Base-by-base conservation (phyloP, 92 coral and sea anemone species). In the Galaxea fascicularis region DNA sequence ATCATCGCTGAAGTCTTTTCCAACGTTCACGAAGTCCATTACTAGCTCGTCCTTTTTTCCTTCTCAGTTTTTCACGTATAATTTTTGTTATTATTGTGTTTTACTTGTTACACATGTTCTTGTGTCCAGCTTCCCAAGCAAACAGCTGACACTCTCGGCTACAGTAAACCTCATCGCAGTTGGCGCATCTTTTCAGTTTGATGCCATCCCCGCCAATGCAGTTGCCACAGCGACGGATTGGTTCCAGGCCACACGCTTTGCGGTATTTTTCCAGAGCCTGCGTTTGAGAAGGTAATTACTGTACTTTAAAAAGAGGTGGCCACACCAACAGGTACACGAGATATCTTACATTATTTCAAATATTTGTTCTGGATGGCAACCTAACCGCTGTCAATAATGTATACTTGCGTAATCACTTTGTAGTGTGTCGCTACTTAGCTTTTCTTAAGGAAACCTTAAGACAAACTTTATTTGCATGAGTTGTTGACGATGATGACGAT, bases 141-240 rank as follows among this genome's bases (percentile, higher is more conserved):
- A 86, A 66, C 26, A 89, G 62, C 81, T 96, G 99, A 58, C 99
- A 96, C 70, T 89, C 87, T 14, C 95, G 85, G 16, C 96, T 92
- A 82, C 99, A 96, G 86, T 96, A 96, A 64, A 91, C 93, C 71
- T 96, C 99, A 4, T 83, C 85, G 71, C 99, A 96, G 46, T 94
- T 91, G 11, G 94, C 99, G 87, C 99, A 96, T 62, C 99, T 93
- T 79, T 96, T 96, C 16, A 96, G 88, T 65, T 94, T 96, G 79
- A 91, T 94, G 27, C 99, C 99, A 85, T 92, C 98, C 15, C 99
- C 99, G 75, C 93, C 99, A 80, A 91, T 73, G 49, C 99, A 96
- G n/a, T 90, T 78, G 16, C 97, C 99, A 85, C 99, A 96, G 8
- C 99, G 99, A 68, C 99, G 98, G 24, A 96, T 89, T 0, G 98